Evolutionary conservation across 2,797 vertebrate species (phyloP), one percentile per base, ranked within the genome.

Genomic region (Poecilia gillii): DNA sequence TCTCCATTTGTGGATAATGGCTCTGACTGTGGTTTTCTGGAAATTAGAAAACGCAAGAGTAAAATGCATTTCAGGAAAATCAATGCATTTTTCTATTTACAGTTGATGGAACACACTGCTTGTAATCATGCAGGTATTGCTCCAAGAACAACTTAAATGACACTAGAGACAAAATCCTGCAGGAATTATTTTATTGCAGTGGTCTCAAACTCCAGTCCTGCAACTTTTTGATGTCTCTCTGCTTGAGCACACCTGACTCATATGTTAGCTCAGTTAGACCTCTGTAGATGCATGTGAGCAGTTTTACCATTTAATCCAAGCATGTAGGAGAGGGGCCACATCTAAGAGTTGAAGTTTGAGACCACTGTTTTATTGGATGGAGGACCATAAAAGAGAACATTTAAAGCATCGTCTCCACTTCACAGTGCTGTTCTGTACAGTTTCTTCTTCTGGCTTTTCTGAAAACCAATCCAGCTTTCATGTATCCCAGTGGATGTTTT

Each of bases 381-480:
- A 78, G 41, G 36, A 72, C 23, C 28, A 41, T 11, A 3, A 31
- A 47, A 47, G 7, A 62, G 51, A 62, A 53, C 13, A 66, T 66
- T 57, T 11, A n/a, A 73, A 25, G 25, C 73, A 51, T 25, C 13
- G 1, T 25, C 2, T 14, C 51, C 73, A 3, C 28, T 25, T n/a
- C 51, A 45, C 57, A 43, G 11, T 1, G 68, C 45, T 73, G 3
- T 75, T 85, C 62, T 85, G 39, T 7, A 64, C 72, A 31, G 6
- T 75, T 82, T 71, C 55, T 47, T 39, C 72, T 74, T 57, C 46
- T 41, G 28, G 8, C 25, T 70, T 83, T 72, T 80, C 39, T 57
- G n/a, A 3, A 84, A 89, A 84, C 74, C 76, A 89, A 70, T 85
- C 68, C 33, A 43, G 43, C 83, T 79, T 82, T 66, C 47, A 43